Conservation (phyloP, 2,888 invertebrate genomes). For the Abscondita cerata region DNA sequence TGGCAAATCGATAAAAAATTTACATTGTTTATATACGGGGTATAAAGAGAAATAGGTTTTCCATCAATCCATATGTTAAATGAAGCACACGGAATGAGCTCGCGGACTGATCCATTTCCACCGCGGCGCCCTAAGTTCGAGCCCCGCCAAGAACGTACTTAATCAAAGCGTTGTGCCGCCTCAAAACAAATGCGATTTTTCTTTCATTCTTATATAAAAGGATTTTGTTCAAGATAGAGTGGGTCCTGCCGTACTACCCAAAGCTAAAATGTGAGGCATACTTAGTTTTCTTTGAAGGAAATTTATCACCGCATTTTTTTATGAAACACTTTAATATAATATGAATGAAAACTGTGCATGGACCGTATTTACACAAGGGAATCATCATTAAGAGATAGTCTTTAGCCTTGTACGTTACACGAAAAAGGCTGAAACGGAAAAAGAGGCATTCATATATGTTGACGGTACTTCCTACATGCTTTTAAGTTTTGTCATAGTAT, state of each 20-base stretch:
- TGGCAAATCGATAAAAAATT: conserved; percentile 11
- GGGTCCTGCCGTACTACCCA: conserved; percentile 41
- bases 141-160: conserved; percentile 54
- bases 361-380: conserved; percentile 39
- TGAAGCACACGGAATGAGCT: conserved; percentile 52
- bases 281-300: conserved; percentile 42
- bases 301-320: conserved; percentile 44
- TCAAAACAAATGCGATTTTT: conserved; percentile 58
- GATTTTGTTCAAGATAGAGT: conserved; percentile 47
- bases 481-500: conserved; percentile 52
- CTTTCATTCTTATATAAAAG: conserved; percentile 51
- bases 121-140: conserved; percentile 51
- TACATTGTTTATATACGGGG: conserved; percentile 22
- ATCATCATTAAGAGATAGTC: conserved; percentile 48
- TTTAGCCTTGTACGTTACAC: conserved; percentile 45
- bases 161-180: conserved; percentile 55
- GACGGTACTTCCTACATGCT: conserved; percentile 51
- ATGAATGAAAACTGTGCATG: conserved; percentile 40
- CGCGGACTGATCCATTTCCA: conserved; percentile 49
- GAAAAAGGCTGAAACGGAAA: conserved; percentile 51
- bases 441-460: conserved; percentile 52
- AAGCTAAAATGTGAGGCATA: conserved; percentile 45
- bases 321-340: conserved; percentile 40
- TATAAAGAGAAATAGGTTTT: conserved; percentile 40
- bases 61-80: conserved; percentile 52